These are phyloP conservation scores for Tubulanus polymorphus DNA, from an alignment of 2,888 invertebrate genomes.

Conservation along the genomic window DNA sequence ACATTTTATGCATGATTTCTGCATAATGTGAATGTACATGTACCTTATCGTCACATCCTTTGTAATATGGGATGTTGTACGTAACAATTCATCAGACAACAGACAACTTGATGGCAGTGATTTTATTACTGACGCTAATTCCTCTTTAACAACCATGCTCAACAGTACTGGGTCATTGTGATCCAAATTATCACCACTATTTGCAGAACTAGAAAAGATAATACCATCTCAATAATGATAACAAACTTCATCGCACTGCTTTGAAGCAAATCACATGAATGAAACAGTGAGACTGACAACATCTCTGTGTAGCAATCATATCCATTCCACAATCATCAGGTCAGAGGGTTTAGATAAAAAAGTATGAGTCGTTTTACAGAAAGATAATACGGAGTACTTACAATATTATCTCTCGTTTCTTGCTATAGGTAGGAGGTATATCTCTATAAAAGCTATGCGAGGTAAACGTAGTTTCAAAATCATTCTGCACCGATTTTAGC, in stretches of 20 bases:
- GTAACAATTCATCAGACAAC: conserved; percentile 27
- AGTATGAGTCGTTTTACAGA: too few relatives aligned
- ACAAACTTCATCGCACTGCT: too few relatives aligned
- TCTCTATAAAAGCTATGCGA: conserved; percentile 33
- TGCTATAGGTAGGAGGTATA: conserved; percentile 26
- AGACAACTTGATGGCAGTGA: conserved; percentile 30
- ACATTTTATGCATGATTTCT: too few relatives aligned
- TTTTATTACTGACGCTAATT: conserved; percentile 30
- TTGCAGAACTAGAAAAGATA: conserved; percentile 29
- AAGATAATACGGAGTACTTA: conserved; percentile 23
- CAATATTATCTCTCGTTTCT: conserved; percentile 35
- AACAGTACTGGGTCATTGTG: conserved; percentile 29
- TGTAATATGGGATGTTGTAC: neutral
- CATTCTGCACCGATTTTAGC: conserved; percentile 29
- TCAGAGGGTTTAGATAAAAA: too few relatives aligned
- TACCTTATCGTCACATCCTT: neutral
- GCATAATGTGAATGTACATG: neutral
- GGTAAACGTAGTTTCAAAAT: conserved; percentile 26
- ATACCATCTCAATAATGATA: neutral
- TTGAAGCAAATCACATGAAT: too few relatives aligned
- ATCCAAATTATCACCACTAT: conserved; percentile 21
- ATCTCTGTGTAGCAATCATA: too few relatives aligned
- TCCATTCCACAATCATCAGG: too few relatives aligned
- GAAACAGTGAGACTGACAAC: too few relatives aligned
- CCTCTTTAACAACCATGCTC: conserved; percentile 39